Evolutionary conservation across 2,797 vertebrate genomes (phyloP).

Genomic region (Apogon talboti): DNA sequence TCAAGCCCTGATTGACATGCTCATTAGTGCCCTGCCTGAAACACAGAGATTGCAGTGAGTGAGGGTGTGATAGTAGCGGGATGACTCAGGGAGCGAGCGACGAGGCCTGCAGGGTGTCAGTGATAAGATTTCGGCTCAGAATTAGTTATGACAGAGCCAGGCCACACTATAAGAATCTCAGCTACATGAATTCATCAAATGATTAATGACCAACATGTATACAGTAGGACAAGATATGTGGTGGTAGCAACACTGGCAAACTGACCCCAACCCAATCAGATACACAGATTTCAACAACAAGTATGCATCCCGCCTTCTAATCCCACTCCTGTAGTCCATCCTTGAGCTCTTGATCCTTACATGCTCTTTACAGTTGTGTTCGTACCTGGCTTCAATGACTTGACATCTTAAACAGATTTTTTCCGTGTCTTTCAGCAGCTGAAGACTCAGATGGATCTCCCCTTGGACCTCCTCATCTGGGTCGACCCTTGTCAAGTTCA

Average conservation of each 20-base stretch:
- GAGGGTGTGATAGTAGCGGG: constrained; percentile 61
- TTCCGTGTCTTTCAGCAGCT: constrained; percentile 74
- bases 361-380: constrained; percentile 5
- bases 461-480: constrained; percentile 92
- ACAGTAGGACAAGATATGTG: not conserved
- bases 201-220: constrained; percentile 1
- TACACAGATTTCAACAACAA: not conserved
- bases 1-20: constrained; percentile 57
- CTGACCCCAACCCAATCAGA: not conserved
- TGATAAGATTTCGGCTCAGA: constrained; percentile 52
- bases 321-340: too few relatives aligned
- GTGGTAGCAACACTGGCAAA: not conserved
- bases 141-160: constrained; percentile 12
- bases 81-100: constrained; percentile 59
- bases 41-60: constrained; percentile 48
- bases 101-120: constrained; percentile 50
- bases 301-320: not conserved
- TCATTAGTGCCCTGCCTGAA: constrained; percentile 62
- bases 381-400: constrained; percentile 89
- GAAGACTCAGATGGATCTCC: constrained; percentile 88
- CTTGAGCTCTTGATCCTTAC: not conserved
- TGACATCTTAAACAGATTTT: constrained; percentile 85
- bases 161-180: constrained; percentile 2
- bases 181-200: constrained; percentile 9
- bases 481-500: constrained; percentile 88